phyloP scores from a whole-genome alignment of 1,140 invertebrate genomes.

The Bombus waltoni region DNA sequence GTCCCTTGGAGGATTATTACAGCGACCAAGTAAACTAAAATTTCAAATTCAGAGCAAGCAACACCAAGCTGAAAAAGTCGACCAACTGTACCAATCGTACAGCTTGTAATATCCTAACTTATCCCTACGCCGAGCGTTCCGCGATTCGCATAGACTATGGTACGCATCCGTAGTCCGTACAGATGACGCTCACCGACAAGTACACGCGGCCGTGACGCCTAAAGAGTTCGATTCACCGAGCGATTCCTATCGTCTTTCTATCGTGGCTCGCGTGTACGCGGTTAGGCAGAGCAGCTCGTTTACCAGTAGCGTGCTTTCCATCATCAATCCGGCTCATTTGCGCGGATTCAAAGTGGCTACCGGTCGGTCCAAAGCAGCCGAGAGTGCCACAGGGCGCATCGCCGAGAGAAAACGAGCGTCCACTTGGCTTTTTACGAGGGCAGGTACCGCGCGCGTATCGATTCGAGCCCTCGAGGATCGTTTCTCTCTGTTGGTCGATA shows the following conservation, averaged over 20 bases:
- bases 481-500: slow-evolving; percentile 36
- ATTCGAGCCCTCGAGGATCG: slow-evolving; percentile 16
- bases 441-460: slow-evolving; percentile 9
- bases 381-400: not conserved
- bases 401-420: not conserved
- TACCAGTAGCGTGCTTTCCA: slow-evolving; percentile 38
- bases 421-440: slow-evolving; percentile 14
- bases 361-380: not conserved
- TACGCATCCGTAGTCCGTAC: too few relatives aligned
- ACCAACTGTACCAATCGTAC: too few relatives aligned
- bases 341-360: slow-evolving; percentile 43
- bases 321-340: slow-evolving; percentile 49
- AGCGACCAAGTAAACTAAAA: too few relatives aligned
- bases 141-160: too few relatives aligned
- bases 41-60: too few relatives aligned
- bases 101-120: too few relatives aligned
- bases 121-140: too few relatives aligned
- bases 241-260: not conserved
- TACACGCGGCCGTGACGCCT: too few relatives aligned
- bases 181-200: not conserved
- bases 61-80: too few relatives aligned
- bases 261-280: slow-evolving; percentile 8
- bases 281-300: slow-evolving; percentile 25
- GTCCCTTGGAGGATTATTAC: fast-evolving
- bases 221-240: slow-evolving; percentile 13